Evolutionary conservation across 2,797 vertebrate species (phyloP), one percentile per base, ranked within the genome.

Genomic region (Rhadinocentrus ornatus): DNA sequence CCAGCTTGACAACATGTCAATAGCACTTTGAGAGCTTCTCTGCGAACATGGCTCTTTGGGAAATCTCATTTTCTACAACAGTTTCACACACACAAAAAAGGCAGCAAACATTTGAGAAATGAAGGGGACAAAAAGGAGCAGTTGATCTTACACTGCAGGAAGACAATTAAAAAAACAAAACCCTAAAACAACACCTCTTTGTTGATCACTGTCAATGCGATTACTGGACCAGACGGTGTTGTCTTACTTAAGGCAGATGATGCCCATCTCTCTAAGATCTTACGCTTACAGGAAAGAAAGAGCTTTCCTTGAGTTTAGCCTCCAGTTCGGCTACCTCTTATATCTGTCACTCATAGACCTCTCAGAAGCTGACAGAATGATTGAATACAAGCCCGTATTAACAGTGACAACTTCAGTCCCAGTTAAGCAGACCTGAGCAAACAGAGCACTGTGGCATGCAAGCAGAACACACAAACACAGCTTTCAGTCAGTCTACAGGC

Each of bases 1-100:
- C 88, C 80, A 77, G 88, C 93, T 94, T 94, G 94, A 94, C 94
- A 94, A 94, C 92, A 94, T 94, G 94, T 94, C 94, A 94, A 95
- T 94, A 94, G 93, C 92, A 92, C 92, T 95, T 94, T 92, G 92
- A 94, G 89, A 68, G 87, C 89, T 90, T 93, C 92, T 86, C 82
- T 68, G 90, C 77, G 67, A 90, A 89, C 84, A 86, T 80, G 82
- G 89, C 93, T 93, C 93, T 92, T 87, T 92, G 93, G 94, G 94
- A 94, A 93, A 94, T 93, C 92, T 93, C 93, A 93, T 91, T 93
- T 93, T 90, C 90, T 93, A 88, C 85, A 91, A 91, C 89, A 84
- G 85, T 81, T 86, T 89, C 81, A 87, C 81, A 80, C 88, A 78
- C 76, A 78, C 63, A 80, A 81, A 79, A 85, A 83, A 18, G 75